Percentiles rank a stretch among this genome's conserved stretches.
Conservation (phyloP, 2,888 invertebrate species). For the Latrodectus elegans region DNA sequence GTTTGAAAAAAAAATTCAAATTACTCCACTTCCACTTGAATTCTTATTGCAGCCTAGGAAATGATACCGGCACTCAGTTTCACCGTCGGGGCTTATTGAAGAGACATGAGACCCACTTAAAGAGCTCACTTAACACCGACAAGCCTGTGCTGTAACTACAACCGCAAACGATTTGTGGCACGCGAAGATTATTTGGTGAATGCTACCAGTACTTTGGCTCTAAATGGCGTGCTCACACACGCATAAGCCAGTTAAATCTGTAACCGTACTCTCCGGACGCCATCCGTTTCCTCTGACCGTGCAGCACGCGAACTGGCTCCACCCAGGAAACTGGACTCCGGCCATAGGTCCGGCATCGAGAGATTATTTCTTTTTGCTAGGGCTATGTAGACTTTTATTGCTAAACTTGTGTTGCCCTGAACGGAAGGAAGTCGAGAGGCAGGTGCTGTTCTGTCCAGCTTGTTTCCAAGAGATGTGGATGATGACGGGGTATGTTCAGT, state of each 20-base stretch:
- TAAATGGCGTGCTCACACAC: background rate
- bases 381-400: background rate
- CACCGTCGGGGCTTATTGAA: constrained; percentile 13
- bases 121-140: constrained; percentile 46
- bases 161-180: constrained; percentile 43
- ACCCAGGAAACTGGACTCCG: constrained; percentile 48
- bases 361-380: constrained; percentile 18
- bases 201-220: background rate
- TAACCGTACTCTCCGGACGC: constrained; percentile 19
- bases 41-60: too few species aligned
- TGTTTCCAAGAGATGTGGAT: too few species aligned
- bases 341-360: constrained; percentile 1
- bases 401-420: background rate
- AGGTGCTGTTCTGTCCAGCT: background rate
- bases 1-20: too few species aligned
- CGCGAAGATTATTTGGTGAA: constrained; percentile 25
- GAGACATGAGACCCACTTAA: constrained; percentile 41
- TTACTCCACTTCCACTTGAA: too few species aligned
- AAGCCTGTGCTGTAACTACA: constrained; percentile 37
- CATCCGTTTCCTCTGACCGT: constrained; percentile 38
- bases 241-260: background rate
- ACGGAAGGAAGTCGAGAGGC: background rate
- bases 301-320: constrained; percentile 49
- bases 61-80: too few species aligned
- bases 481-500: too few species aligned